These are phyloP conservation scores for Lycaon pictus DNA, from an alignment of 2,113 vertebrate species.

Conservation along the genomic window DNA sequence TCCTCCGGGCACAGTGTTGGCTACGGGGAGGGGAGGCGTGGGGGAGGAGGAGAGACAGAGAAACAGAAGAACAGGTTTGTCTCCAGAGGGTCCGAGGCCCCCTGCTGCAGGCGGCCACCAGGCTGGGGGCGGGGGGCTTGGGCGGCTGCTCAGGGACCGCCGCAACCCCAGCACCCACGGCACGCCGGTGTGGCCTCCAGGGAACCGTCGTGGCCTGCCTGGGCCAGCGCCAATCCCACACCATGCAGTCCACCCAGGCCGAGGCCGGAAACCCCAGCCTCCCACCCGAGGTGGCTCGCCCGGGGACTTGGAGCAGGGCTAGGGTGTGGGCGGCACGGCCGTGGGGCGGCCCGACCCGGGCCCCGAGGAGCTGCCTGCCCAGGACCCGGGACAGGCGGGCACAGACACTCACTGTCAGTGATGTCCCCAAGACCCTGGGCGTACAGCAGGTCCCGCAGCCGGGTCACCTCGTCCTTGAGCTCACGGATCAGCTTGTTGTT, in stretches of 20 bases:
- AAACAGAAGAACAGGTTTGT: conserved; percentile 87
- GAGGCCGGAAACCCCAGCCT: not conserved
- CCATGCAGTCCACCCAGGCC: not conserved
- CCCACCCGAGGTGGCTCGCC: not conserved
- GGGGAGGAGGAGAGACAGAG: conserved; percentile 81
- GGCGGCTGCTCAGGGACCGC: not conserved
- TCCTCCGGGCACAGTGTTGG: conserved; percentile 89
- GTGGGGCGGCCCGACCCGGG: rapidly evolving
- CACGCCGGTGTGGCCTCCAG: not conserved
- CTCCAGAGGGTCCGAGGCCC: conserved; percentile 48
- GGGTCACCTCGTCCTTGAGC: conserved; percentile 97
- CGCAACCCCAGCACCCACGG: not conserved
- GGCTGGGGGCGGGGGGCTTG: not conserved
- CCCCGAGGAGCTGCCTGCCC: too few species aligned
- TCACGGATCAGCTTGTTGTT: conserved; percentile 98
- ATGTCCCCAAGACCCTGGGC: conserved; percentile 98
- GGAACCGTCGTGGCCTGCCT: not conserved
- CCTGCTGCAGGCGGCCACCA: not conserved
- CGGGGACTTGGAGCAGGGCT: not conserved
- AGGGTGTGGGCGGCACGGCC: not conserved
- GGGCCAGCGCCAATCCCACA: conserved; percentile 24
- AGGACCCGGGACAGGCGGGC: not conserved
- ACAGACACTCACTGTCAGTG: conserved; percentile 93
- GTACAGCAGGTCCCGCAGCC: conserved; percentile 95
- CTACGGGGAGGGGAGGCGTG: conserved; percentile 85